Conservation (phyloP, 2,113 vertebrate genomes). For the Neolamprologus hecqui region DNA sequence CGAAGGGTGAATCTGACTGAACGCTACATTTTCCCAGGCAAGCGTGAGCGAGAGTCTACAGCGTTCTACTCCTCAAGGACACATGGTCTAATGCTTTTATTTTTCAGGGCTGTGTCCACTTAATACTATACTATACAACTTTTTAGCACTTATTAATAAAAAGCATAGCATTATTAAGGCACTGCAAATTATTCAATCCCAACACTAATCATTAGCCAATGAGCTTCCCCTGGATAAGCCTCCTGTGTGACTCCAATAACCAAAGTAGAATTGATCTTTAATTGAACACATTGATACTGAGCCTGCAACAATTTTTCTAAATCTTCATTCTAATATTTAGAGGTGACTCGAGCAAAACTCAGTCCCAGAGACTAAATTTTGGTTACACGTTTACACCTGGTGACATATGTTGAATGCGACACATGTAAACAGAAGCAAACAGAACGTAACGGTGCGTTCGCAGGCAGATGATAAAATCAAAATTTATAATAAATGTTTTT, state of each 20-base stretch:
- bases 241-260: background rate
- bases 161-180: background rate
- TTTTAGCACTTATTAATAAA: background rate
- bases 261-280: background rate
- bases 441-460: background rate
- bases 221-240: background rate
- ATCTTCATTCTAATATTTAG: background rate
- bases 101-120: background rate
- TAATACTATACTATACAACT: background rate
- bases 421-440: background rate
- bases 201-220: background rate
- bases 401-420: background rate
- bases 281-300: background rate
- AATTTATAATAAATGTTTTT: background rate
- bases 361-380: background rate
- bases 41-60: background rate
- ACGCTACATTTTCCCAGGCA: background rate
- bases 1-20: background rate
- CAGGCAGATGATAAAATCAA: background rate
- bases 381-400: background rate
- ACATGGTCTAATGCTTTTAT: background rate
- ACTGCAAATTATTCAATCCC: background rate
- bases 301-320: background rate
- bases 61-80: fast-evolving
- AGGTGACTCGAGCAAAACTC: background rate